Percentiles rank a stretch among this genome's conserved stretches.
Conservation (phyloP, 2,888 invertebrate genomes). For the Eilema sororculum region DNA sequence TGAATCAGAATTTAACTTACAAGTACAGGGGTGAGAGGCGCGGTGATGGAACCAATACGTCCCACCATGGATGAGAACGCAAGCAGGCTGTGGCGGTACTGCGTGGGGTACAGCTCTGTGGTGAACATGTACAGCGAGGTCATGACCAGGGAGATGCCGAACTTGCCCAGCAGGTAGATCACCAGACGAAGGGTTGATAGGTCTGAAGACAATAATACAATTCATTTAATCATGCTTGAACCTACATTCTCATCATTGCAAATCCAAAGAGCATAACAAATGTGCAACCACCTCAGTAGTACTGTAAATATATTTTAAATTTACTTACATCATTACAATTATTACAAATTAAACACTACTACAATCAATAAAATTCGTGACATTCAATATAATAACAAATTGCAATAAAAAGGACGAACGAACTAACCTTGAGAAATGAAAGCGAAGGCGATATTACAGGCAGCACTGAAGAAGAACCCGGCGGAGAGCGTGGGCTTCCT, state of each 20-base stretch:
- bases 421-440: constrained; percentile 65
- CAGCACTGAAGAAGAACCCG: constrained; percentile 88
- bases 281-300: too few relatives aligned
- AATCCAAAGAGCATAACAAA: too few relatives aligned
- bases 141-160: constrained; percentile 89
- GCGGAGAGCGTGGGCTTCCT: constrained; percentile 87
- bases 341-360: too few relatives aligned
- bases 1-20: constrained; percentile 66
- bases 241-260: too few relatives aligned
- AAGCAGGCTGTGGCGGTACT: constrained; percentile 89
- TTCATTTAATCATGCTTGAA: too few relatives aligned
- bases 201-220: constrained; percentile 57
- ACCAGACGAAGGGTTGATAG: constrained; percentile 69
- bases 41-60: constrained; percentile 90
- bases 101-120: constrained; percentile 91
- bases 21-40: constrained; percentile 90
- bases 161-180: constrained; percentile 88
- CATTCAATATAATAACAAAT: neutral
- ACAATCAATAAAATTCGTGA: neutral
- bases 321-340: too few relatives aligned
- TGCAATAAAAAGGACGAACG: neutral
- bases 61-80: constrained; percentile 91
- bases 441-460: constrained; percentile 73
- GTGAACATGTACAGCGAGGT: constrained; percentile 89
- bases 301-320: too few relatives aligned